Evolutionary conservation across 30 jellyfish, hydroid and myxozoan species (phyloP).

Genomic region (Calvadosia cruxmelitensis): DNA sequence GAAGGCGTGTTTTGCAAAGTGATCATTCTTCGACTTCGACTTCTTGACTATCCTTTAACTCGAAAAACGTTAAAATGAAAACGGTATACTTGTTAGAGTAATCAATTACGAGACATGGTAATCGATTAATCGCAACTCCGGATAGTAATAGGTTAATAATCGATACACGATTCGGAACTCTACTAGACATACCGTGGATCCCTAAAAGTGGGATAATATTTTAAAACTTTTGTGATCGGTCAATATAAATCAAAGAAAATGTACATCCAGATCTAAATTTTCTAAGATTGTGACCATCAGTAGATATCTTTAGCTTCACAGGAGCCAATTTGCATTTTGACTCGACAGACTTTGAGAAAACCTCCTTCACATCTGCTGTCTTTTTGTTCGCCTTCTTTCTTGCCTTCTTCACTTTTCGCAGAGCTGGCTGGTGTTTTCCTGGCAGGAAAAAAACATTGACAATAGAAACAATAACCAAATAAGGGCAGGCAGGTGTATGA

Average conservation of each 20-base stretch:
- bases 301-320: neutral
- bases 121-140: too few species aligned
- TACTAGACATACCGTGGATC: neutral
- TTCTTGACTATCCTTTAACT: too few species aligned
- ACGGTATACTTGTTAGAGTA: too few species aligned
- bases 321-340: neutral
- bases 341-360: neutral
- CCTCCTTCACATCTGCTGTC: neutral
- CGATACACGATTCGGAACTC: too few species aligned
- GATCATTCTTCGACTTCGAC: too few species aligned
- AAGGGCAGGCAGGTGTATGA: too few species aligned
- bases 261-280: neutral
- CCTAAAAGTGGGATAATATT: neutral
- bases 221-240: neutral
- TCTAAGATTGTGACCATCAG: neutral
- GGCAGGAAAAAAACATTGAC: too few species aligned
- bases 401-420: neutral
- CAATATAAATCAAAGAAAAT: neutral
- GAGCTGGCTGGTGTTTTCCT: neutral
- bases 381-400: neutral
- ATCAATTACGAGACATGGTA: too few species aligned
- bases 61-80: too few species aligned
- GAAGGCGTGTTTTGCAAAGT: too few species aligned
- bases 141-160: too few species aligned
- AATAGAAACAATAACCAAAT: too few species aligned